These are phyloP conservation scores for Drosophila pseudotalamancana DNA, from an alignment of 2,888 invertebrate species.

Conservation along the genomic window DNA sequence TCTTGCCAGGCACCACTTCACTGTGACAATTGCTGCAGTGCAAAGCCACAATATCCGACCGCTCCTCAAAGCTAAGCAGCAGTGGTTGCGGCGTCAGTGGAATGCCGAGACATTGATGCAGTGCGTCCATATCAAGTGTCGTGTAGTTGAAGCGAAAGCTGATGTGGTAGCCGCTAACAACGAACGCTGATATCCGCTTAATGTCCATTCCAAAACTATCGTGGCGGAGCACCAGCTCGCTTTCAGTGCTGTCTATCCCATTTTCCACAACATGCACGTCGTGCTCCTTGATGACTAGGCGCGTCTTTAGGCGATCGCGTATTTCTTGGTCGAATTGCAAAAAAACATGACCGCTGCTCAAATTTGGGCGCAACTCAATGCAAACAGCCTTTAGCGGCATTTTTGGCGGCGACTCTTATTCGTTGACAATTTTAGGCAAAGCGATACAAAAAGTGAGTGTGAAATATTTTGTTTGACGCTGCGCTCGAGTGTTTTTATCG, in stretches of 20 bases:
- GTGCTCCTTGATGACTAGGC: constrained; percentile 46
- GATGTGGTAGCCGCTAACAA: constrained; percentile 65
- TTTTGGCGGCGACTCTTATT: constrained; percentile 2
- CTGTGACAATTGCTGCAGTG: constrained; percentile 68
- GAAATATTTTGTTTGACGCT: constrained; percentile 14
- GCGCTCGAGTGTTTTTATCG: constrained; percentile 16
- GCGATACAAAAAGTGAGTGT: neutral
- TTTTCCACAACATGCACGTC: constrained; percentile 66
- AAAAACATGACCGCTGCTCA: constrained; percentile 79
- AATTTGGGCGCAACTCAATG: constrained; percentile 81
- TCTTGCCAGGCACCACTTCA: constrained; percentile 35
- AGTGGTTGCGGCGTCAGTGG: constrained; percentile 26
- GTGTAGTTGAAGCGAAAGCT: constrained; percentile 78
- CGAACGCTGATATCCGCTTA: constrained; percentile 66
- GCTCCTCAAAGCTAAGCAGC: constrained; percentile 48
- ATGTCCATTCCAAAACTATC: constrained; percentile 71
- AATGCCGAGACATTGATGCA: constrained; percentile 20
- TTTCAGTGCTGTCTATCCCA: constrained; percentile 23
- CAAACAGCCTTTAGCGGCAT: constrained; percentile 76
- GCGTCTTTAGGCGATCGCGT: constrained; percentile 36
- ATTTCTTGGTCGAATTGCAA: constrained; percentile 72
- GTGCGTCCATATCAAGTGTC: constrained; percentile 40
- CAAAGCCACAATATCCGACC: constrained; percentile 34
- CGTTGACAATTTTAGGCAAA: constrained; percentile 1
- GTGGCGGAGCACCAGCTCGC: constrained; percentile 47